Conservation (phyloP, 2,797 vertebrate genomes). For the Austrolebias charrua region DNA sequence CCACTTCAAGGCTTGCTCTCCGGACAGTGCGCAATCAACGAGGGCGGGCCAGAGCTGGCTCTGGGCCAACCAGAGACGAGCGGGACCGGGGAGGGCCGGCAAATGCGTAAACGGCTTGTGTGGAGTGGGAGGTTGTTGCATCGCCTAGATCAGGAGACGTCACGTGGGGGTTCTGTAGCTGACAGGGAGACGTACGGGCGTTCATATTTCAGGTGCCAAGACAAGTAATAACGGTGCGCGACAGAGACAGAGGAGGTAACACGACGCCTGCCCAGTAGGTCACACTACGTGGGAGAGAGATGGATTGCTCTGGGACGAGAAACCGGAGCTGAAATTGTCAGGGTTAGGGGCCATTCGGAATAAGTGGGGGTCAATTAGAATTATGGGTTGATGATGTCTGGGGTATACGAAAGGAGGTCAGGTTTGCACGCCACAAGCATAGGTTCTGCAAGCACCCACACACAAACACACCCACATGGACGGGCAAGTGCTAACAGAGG, state of each 20-base stretch:
- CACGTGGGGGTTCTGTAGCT: conserved; percentile 36
- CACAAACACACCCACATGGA: conserved; percentile 31
- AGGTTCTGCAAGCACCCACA: conserved; percentile 30
- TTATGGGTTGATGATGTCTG: conserved; percentile 65
- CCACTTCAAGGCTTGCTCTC: too few species aligned
- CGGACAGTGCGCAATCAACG: too few species aligned
- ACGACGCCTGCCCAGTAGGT: conserved; percentile 70
- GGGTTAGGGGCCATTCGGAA: conserved; percentile 56
- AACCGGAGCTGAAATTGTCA: conserved; percentile 66
- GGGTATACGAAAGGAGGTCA: conserved; percentile 36
- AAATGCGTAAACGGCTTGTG: too few species aligned
- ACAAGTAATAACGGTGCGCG: conserved; percentile 67
- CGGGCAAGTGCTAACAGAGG: conserved; percentile 50
- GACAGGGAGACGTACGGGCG: conserved; percentile 56
- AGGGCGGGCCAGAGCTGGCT: too few species aligned
- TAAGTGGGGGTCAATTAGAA: conserved; percentile 73
- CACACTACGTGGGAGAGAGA: conserved; percentile 67
- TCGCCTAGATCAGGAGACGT: conserved; percentile 66
- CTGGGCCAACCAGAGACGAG: too few species aligned
- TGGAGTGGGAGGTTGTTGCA: conserved; percentile 43
- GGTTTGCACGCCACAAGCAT: conserved; percentile 34
- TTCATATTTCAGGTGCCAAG: conserved; percentile 72
- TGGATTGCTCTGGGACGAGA: conserved; percentile 69
- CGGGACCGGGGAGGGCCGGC: too few species aligned
- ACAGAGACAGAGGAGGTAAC: conserved; percentile 76